Evolutionary conservation across 1,140 invertebrate species (phyloP), one percentile per base, ranked within the genome.

Genomic region (Leptinotarsa undecemlineata): DNA sequence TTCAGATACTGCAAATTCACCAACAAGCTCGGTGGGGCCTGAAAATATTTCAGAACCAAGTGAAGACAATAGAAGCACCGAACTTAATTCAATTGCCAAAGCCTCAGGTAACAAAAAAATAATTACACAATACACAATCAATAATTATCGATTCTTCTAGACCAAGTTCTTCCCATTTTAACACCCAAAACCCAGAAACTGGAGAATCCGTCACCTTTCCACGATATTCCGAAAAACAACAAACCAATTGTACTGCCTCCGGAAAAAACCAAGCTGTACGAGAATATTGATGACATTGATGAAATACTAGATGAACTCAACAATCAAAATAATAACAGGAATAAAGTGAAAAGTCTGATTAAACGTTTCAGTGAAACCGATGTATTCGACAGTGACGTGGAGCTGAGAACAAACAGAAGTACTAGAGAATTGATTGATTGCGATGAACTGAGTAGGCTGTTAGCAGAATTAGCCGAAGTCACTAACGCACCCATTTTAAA

Each of bases 401-500:
- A 73, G 71, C 33, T 80, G 48, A 66, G 77, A 42, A 76, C 33
- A 8, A 74, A 77, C 48, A 75, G 51, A 19, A 21, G 3, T 48
- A 6, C 5, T 21, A 72, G 48, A 51, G 17, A 62, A 47, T 33
- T 48, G 23, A 26, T 78, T 70, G 51, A 80, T 61, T 78, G 79
- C 2, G 80, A 83, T 42, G 83, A 85, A 23, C 74, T 85, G 48
- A 81, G 79, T 72, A 75, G 67, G 51, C 73, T 85, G n/a, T 75
- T 85, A 60, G 77, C 81, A 20, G 81, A 85, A 72, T 74, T 85
- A 47, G 74, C 79, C 1, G 83, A 85, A 76, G 82, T 85, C 8
- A 82, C 84, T 17, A 80, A 72, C 17, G 83, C 83, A 3, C 84
- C 84, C 2, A 76, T 85, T 26, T 69, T 83, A 42, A 80, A 73